phyloP scores from a whole-genome alignment of 1,140 invertebrate species.

The Cotesia chilonis region DNA sequence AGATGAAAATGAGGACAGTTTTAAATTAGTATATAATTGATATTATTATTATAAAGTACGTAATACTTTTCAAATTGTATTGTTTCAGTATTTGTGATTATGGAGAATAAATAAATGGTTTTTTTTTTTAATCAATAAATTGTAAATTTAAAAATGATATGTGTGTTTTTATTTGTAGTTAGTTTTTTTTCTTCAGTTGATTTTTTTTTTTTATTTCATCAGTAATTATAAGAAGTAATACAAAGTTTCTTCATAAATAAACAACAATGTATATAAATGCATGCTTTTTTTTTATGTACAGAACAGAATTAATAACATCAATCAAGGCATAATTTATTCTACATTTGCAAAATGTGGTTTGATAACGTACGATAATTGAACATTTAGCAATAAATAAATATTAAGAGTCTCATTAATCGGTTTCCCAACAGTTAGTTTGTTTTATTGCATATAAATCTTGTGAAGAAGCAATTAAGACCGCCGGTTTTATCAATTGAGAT shows the following conservation, averaged over 20 bases:
- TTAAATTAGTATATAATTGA: slow-evolving; percentile 63
- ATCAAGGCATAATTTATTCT: too few relatives aligned
- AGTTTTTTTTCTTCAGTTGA: too few relatives aligned
- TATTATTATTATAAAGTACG: slow-evolving; percentile 57
- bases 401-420: too few relatives aligned
- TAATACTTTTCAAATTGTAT: slow-evolving; percentile 38
- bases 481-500: not conserved
- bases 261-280: too few relatives aligned
- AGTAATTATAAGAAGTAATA: too few relatives aligned
- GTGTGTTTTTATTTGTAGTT: not conserved
- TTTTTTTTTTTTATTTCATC: too few relatives aligned
- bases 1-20: slow-evolving; percentile 48
- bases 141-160: slow-evolving; percentile 4
- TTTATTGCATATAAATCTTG: not conserved
- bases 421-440: slow-evolving; percentile 24
- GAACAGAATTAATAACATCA: too few relatives aligned
- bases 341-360: too few relatives aligned
- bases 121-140: slow-evolving; percentile 7
- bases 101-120: not conserved
- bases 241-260: too few relatives aligned
- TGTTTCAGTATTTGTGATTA: slow-evolving; percentile 3
- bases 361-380: too few relatives aligned
- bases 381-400: too few relatives aligned
- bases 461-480: not conserved
- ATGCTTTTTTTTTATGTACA: too few relatives aligned